Percentiles rank a stretch among this genome's conserved stretches.
Evolutionary conservation across 2,888 invertebrate genomes (phyloP).

Genomic region (Muschampia plurimacula): DNA sequence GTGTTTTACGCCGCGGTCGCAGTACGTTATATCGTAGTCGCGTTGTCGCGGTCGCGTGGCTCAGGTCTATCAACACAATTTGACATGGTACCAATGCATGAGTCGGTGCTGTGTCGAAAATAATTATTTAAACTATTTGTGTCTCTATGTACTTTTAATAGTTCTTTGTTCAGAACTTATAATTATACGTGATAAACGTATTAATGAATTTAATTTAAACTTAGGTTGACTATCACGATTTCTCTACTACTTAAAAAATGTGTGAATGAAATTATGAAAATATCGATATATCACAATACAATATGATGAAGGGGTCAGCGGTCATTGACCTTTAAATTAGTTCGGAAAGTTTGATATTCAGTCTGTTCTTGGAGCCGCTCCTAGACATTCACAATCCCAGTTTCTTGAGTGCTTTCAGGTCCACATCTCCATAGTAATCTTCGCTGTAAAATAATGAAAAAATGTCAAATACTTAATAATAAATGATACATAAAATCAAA

Average conservation of each 20-base stretch:
- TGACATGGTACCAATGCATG: slow-evolving; percentile 63
- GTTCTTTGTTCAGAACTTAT: slow-evolving; percentile 13
- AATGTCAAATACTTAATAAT: slow-evolving; percentile 12
- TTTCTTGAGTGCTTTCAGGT: slow-evolving; percentile 94
- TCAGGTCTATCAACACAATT: slow-evolving; percentile 51
- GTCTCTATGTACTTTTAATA: slow-evolving; percentile 4
- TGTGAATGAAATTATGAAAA: slow-evolving; percentile 21
- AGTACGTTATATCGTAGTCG: neutral
- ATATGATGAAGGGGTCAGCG: slow-evolving; percentile 55
- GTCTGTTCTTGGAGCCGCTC: slow-evolving; percentile 81
- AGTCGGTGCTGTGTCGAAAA: slow-evolving; percentile 8
- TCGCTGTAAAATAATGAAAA: slow-evolving; percentile 86
- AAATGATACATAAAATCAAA: neutral
- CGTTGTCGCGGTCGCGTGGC: neutral
- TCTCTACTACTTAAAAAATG: slow-evolving; percentile 17
- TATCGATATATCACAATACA: slow-evolving; percentile 34
- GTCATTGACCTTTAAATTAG: slow-evolving; percentile 58
- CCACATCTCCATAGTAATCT: slow-evolving; percentile 97
- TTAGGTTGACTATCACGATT: slow-evolving; percentile 25
- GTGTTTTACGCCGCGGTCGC: neutral
- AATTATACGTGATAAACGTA: slow-evolving; percentile 12
- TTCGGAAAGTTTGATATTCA: slow-evolving; percentile 74
- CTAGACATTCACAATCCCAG: slow-evolving; percentile 88
- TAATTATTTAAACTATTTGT: slow-evolving; percentile 14
- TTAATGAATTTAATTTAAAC: slow-evolving; percentile 18